Evolutionary conservation across 2,888 invertebrate genomes (phyloP), one percentile per base, ranked within the genome.

Genomic region (Germaria angustata): DNA sequence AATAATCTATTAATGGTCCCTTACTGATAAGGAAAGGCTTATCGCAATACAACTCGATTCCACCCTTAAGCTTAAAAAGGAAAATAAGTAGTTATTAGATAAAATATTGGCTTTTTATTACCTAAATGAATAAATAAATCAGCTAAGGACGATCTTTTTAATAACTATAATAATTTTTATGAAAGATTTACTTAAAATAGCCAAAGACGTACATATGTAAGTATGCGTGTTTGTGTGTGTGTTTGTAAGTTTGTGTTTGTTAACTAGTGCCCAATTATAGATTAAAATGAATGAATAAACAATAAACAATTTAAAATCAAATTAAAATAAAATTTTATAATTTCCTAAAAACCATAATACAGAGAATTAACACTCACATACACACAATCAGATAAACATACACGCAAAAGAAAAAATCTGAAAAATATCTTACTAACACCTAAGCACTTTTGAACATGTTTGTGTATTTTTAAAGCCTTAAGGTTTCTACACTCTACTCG

Each of bases 251-350:
- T 57, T 46, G 15, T 36, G 44, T 39, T n/a, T 51, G 39, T 72
- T 46, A 59, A 28, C 13, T 17, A 51, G 11, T 71, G 73, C 41
- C 73, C 72, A 78, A 71, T 61, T 78, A 63, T 55, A 73, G 82
- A 79, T 82, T 79, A 79, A 75, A 71, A 76, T 66, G 65, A 79
- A 61, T 79, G 75, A 71, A 79, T 75, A 75, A 82, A 79, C 79
- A 79, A 82, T 63, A 75, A 82, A 82, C 73, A 75, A 79, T 81
- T 82, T 75, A 66, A 79, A 75, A 79, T 75, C 59, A 51, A 71
- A 69, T 69, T 69, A 69, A 69, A 78, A 75, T 22, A 71, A 71
- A 75, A 41, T 55, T 63, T 78, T 65, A 61, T 75, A 76, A 82
- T 76, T 79, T 79, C 79, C 79, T 61, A 66, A 73, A 79, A 73